Conservation (phyloP, 2,113 vertebrate genomes). For the Ceratotherium simum region DNA sequence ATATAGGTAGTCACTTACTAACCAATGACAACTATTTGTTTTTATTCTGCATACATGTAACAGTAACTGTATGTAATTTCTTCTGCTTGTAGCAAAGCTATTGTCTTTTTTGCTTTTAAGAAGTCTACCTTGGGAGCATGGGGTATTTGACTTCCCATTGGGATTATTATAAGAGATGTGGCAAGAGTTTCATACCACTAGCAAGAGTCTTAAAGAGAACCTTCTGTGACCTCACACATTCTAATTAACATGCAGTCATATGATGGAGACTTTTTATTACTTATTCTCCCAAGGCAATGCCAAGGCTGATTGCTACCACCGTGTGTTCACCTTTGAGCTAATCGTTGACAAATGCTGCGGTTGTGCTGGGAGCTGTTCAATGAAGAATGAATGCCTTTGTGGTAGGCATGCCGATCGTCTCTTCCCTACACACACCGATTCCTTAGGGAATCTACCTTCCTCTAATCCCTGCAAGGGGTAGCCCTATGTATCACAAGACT, state of each 20-base stretch:
- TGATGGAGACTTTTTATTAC: neutral
- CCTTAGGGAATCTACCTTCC: neutral
- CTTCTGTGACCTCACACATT: neutral
- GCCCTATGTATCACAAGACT: neutral
- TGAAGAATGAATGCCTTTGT: neutral
- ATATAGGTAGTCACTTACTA: neutral
- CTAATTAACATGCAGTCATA: neutral
- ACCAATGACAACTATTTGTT: neutral
- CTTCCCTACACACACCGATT: neutral
- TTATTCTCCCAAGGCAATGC: neutral
- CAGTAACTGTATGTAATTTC: neutral
- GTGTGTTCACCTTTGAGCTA: neutral
- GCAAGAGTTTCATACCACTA: neutral
- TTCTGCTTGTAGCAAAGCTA: slow-evolving; percentile 31
- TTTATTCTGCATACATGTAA: neutral
- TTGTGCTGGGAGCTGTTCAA: neutral
- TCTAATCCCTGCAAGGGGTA: neutral
- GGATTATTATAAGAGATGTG: neutral
- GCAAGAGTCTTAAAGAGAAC: neutral
- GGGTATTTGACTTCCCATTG: neutral
- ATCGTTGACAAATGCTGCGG: neutral
- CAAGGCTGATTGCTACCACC: neutral
- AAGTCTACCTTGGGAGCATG: neutral
- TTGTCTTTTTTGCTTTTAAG: slow-evolving; percentile 24
- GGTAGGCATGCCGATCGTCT: neutral